phyloP scores from a whole-genome alignment of 2,113 vertebrate genomes.

The Paedocypris sp. region DNA sequence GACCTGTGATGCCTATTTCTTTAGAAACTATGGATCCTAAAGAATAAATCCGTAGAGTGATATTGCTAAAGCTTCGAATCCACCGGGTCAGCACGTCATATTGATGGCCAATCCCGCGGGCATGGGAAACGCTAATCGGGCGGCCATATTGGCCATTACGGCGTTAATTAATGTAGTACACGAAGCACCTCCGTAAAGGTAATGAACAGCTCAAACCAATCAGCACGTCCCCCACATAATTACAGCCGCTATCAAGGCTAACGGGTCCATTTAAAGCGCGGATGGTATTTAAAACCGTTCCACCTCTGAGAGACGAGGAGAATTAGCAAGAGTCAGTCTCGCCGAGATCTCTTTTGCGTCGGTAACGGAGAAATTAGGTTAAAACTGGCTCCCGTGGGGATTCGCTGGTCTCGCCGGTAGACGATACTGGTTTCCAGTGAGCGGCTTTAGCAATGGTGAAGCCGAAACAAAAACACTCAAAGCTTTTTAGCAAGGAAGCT shows the following conservation, averaged over 20 bases:
- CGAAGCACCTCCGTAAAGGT: slow-evolving; percentile 31
- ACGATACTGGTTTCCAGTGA: no score
- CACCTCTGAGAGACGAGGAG: slow-evolving; percentile 54
- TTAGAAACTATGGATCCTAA: no score
- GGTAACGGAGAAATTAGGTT: slow-evolving; percentile 70
- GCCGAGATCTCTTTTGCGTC: slow-evolving; percentile 63
- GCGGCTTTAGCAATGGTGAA: slow-evolving; percentile 3
- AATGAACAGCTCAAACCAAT: slow-evolving; percentile 48
- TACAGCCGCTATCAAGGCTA: slow-evolving; percentile 75
- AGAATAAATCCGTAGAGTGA: neutral
- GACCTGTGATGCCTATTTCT: neutral
- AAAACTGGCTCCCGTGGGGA: slow-evolving; percentile 55
- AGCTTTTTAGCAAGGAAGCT: neutral
- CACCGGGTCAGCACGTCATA: neutral
- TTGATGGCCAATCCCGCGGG: slow-evolving; percentile 22
- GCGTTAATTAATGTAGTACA: slow-evolving; percentile 38
- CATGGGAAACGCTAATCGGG: slow-evolving; percentile 30
- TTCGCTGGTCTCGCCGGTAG: no score
- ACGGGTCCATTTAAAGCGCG: slow-evolving; percentile 57
- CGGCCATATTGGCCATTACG: slow-evolving; percentile 30
- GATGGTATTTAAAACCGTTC: slow-evolving; percentile 72
- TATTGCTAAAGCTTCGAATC: neutral
- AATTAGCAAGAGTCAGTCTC: slow-evolving; percentile 45
- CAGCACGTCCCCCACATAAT: slow-evolving; percentile 67
- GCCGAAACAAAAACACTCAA: neutral